A percentile compares a stretch with the other conserved stretches of the same genome.
Conservation (phyloP, 2,888 invertebrate genomes). For the Byasa hedistus region DNA sequence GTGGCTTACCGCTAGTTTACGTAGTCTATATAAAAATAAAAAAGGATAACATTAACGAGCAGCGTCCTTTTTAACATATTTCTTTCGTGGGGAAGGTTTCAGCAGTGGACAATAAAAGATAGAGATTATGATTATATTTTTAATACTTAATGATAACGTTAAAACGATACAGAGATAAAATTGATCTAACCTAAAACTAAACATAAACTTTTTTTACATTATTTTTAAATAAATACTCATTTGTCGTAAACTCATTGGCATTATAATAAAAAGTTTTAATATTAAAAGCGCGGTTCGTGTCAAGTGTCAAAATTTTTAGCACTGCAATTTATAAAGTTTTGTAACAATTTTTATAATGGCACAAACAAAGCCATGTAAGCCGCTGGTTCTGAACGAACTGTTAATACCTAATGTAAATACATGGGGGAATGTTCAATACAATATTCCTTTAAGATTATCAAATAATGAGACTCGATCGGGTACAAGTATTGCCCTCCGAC, state of each 20-base stretch:
- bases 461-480: conserved; percentile 64
- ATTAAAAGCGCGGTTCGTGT: neutral
- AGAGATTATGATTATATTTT: too few relatives aligned
- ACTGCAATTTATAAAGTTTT: conserved; percentile 6
- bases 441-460: conserved; percentile 63
- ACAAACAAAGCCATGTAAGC: conserved; percentile 46
- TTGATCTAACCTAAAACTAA: too few relatives aligned
- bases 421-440: conserved; percentile 75
- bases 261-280: neutral
- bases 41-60: too few relatives aligned
- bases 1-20: too few relatives aligned
- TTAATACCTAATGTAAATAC: conserved; percentile 68
- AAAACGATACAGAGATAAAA: too few relatives aligned
- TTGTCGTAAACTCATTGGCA: neutral
- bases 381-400: conserved; percentile 55
- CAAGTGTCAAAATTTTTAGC: neutral
- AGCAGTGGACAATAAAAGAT: too few relatives aligned
- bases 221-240: too few relatives aligned
- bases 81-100: too few relatives aligned
- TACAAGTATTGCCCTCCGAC: conserved; percentile 58
- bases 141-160: too few relatives aligned
- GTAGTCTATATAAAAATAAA: neutral
- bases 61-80: too few relatives aligned
- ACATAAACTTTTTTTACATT: neutral
- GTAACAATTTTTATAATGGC: conserved; percentile 44